phyloP scores from a whole-genome alignment of 2,797 vertebrate genomes.

The Nyctibius grandis region DNA sequence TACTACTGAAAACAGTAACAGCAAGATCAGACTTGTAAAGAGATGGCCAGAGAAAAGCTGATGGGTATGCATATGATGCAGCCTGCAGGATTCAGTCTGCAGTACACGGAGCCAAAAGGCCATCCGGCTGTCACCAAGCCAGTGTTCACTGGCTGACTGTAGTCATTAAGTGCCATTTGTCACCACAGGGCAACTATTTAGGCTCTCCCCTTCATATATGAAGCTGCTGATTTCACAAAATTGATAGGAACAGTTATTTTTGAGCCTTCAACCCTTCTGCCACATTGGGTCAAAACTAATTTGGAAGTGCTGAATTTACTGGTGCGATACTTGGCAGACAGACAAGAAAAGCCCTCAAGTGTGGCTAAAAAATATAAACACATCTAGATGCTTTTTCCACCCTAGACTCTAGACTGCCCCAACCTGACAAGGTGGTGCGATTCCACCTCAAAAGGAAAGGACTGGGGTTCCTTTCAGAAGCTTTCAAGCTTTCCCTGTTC shows the following conservation, averaged over 20 bases:
- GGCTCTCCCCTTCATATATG: not conserved
- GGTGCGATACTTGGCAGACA: not conserved
- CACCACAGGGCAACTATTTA: not conserved
- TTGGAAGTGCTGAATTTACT: not conserved
- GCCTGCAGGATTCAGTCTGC: not conserved
- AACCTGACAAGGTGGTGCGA: not conserved
- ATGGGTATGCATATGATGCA: accelerated
- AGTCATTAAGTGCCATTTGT: not conserved
- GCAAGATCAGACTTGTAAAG: not conserved
- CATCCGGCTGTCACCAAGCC: not conserved
- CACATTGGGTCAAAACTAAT: not conserved
- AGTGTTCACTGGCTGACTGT: not conserved
- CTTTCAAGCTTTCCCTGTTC: not conserved
- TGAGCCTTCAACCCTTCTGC: not conserved
- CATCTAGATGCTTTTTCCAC: not conserved
- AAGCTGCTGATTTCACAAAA: not conserved
- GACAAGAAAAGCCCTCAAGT: not conserved
- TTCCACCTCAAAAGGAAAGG: not conserved
- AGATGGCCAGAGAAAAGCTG: not conserved
- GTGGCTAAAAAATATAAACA: not conserved
- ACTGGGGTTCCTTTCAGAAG: not conserved
- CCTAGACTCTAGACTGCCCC: not conserved
- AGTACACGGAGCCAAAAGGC: not conserved
- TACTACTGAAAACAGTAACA: not conserved
- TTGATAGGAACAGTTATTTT: not conserved